Evolutionary conservation across 1,140 invertebrate species (phyloP), one percentile per base, ranked within the genome.

Genomic region (Lasaia peninsularis): DNA sequence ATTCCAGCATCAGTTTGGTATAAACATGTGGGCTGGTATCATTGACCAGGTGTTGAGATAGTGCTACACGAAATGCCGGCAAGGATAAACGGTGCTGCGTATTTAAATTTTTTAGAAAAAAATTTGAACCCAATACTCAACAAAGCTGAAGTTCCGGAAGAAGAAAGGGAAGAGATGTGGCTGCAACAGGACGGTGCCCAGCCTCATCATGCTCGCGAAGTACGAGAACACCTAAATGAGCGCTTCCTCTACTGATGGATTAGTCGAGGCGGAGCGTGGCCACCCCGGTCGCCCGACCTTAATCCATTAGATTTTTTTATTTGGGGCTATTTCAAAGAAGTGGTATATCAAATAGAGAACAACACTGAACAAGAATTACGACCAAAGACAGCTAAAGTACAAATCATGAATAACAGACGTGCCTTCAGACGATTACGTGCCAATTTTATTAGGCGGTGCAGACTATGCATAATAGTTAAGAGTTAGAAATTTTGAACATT

Each of bases 251-350:
- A 68, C 31, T 14, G 71, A 20, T 89, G 78, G 78, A 82, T 89
- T 65, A 75, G 86, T 37, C 67, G 81, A 37, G 63, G 64, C 52
- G 76, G 75, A 53, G 69, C 33, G 49, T 89, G 84, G 85, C 85
- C 78, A 58, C 63, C 86, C 52, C 56, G 75, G 37, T 84, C 71
- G 11, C 83, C 83, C 1, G 86, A 90, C 60, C 63, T 89, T 54
- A 85, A 72, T 53, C 69, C 71, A 33, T 57, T 80, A 54, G 83
- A 89, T 68, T 79, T 68, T 86, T 83, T 67, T 67, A 83, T 52
- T 80, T 52, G 75, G 80, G 75, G 70, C 52, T 76, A 58, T 60
- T 59, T 80, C 2, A 83, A 81, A 64, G 65, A 72, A 52, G 52
- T 59, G 51, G 68, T 78, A 14, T 83, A 83, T 52, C 33, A 24